These are phyloP conservation scores for Lathronympha strigana DNA, from an alignment of 2,888 invertebrate species.

Conservation along the genomic window DNA sequence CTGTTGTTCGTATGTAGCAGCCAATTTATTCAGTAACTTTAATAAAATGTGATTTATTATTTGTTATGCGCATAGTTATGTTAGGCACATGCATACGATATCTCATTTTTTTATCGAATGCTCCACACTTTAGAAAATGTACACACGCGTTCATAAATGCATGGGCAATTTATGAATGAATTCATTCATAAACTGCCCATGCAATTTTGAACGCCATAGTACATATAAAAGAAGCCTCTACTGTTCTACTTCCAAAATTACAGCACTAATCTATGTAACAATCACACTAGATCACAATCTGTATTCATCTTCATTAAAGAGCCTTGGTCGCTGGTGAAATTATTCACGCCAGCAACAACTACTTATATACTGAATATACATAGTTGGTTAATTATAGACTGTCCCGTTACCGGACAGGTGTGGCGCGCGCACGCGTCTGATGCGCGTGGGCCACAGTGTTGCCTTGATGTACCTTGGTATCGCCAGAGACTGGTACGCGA, in stretches of 20 bases:
- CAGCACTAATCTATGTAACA: conserved; percentile 5
- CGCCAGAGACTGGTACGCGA: background rate
- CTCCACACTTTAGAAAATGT: too few relatives aligned
- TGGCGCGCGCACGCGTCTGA: conserved; percentile 46
- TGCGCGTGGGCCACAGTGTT: conserved; percentile 48
- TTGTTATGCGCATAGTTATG: too few relatives aligned
- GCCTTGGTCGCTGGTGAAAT: conserved; percentile 11
- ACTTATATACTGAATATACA: conserved; percentile 19
- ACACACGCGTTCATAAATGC: too few relatives aligned
- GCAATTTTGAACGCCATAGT: too few relatives aligned
- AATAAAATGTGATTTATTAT: too few relatives aligned
- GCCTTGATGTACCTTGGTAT: conserved; percentile 7
- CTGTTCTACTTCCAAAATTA: background rate
- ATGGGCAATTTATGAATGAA: too few relatives aligned
- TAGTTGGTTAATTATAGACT: conserved; percentile 49
- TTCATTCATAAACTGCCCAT: too few relatives aligned
- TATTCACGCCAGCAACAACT: conserved; percentile 27
- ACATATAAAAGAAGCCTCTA: background rate
- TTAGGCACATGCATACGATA: too few relatives aligned
- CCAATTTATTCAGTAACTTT: too few relatives aligned
- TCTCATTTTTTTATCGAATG: too few relatives aligned
- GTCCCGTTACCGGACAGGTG: conserved; percentile 65
- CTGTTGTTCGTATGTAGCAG: too few relatives aligned
- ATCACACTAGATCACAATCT: background rate
- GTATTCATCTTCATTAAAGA: conserved; percentile 25